These are phyloP conservation scores for Rhysida immarginata DNA, from an alignment of 1,140 invertebrate species.

Conservation along the genomic window DNA sequence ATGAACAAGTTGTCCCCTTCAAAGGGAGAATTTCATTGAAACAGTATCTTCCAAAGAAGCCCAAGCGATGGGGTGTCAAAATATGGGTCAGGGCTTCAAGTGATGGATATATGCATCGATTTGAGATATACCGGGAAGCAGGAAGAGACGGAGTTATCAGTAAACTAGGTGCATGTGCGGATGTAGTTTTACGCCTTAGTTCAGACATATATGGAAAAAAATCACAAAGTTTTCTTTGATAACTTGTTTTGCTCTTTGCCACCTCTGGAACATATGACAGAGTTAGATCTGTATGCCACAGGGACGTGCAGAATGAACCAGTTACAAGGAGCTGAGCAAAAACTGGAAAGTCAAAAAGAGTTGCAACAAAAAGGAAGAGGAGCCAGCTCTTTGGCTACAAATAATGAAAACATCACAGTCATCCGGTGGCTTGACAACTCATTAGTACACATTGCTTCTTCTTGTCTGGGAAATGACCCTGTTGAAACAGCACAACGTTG, in stretches of 20 bases:
- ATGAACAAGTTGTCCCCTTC: constrained; percentile 8
- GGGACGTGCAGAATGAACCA: constrained; percentile 11
- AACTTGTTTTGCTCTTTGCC: constrained; percentile 17
- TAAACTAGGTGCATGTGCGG: constrained; percentile 14
- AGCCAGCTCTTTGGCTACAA: neutral
- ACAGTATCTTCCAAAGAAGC: constrained; percentile 13
- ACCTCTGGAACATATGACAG: constrained; percentile 12
- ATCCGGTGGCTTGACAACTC: neutral
- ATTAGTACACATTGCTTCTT: neutral
- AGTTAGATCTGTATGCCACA: constrained; percentile 9
- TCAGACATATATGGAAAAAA: constrained; percentile 11
- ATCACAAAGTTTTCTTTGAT: constrained; percentile 19
- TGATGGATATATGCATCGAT: constrained; percentile 15
- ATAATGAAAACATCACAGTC: neutral
- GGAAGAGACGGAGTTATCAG: constrained; percentile 6
- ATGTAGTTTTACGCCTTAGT: constrained; percentile 15
- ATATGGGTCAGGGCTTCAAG: constrained; percentile 11
- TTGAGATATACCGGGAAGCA: constrained; percentile 16
- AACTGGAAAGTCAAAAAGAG: neutral
- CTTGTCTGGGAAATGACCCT: neutral
- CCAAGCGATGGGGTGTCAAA: constrained; percentile 19
- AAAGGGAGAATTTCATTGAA: constrained; percentile 13
- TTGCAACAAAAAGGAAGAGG: neutral
- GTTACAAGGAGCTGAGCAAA: neutral
- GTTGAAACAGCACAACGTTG: neutral